A percentile compares a stretch with the other conserved stretches of the same genome.
These are phyloP conservation scores for Drosophila imparisetae DNA, from an alignment of 2,888 invertebrate species.

Conservation along the genomic window DNA sequence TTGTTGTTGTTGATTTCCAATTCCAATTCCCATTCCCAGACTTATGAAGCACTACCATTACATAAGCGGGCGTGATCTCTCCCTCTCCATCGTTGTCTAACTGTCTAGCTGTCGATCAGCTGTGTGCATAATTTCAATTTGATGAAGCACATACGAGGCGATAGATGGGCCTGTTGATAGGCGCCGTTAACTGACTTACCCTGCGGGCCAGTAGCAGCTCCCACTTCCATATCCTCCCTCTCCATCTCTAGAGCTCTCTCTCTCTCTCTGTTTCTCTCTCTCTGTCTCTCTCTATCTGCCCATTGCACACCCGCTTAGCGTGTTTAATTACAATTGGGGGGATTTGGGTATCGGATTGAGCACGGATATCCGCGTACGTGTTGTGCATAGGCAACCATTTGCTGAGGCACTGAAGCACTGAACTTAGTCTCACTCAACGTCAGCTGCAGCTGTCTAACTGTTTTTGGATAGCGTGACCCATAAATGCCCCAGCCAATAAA, in stretches of 20 bases:
- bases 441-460: slow-evolving; percentile 49
- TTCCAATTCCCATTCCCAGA: slow-evolving; percentile 26
- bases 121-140: slow-evolving; percentile 77
- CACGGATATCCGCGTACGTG: slow-evolving; percentile 82
- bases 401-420: slow-evolving; percentile 12
- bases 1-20: slow-evolving; percentile 15
- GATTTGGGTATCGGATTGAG: slow-evolving; percentile 67
- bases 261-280: background rate
- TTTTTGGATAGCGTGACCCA: slow-evolving; percentile 51
- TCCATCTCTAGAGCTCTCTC: background rate
- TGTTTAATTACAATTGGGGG: slow-evolving; percentile 74
- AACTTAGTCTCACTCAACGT: slow-evolving; percentile 46
- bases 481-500: slow-evolving; percentile 32
- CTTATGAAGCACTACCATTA: slow-evolving; percentile 50
- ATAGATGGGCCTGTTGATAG: slow-evolving; percentile 70
- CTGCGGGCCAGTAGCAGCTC: slow-evolving; percentile 52
- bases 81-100: slow-evolving; percentile 43
- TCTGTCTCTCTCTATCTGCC: background rate
- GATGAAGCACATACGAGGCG: slow-evolving; percentile 71
- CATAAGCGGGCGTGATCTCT: slow-evolving; percentile 63
- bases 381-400: slow-evolving; percentile 54
- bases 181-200: slow-evolving; percentile 63
- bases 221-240: slow-evolving; percentile 15
- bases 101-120: slow-evolving; percentile 65
- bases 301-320: slow-evolving; percentile 62